phyloP scores from a whole-genome alignment of 2,797 vertebrate genomes.

The Enteromius mattozi region DNA sequence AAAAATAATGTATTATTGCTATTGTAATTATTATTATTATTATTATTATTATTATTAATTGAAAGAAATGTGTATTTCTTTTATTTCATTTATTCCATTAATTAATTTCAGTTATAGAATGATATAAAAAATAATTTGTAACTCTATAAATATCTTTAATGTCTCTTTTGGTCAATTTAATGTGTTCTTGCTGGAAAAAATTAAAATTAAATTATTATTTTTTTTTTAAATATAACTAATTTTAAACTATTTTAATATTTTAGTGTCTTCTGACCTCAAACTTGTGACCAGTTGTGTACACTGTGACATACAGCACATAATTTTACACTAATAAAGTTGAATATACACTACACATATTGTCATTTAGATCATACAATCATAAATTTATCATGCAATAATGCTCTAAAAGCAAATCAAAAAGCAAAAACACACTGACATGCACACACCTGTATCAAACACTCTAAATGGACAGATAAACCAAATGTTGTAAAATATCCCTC shows the following conservation, averaged over 20 bases:
- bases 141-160: background rate
- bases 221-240: background rate
- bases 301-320: background rate
- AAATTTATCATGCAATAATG: background rate
- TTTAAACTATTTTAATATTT: background rate
- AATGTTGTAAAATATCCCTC: slow-evolving; percentile 21
- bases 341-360: background rate
- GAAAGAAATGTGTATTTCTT: background rate
- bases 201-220: background rate
- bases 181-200: background rate
- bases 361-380: background rate
- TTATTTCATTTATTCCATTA: background rate
- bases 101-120: background rate
- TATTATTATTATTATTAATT: too few species aligned
- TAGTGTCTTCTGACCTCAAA: background rate
- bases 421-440: background rate
- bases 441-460: background rate
- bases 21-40: too few species aligned
- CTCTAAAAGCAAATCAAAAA: background rate
- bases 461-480: background rate
- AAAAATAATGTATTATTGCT: too few species aligned
- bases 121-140: background rate
- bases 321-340: background rate
- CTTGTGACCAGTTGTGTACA: background rate
- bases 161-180: background rate